phyloP scores from a whole-genome alignment of 2,797 vertebrate genomes.

The Sebastes reedi region DNA sequence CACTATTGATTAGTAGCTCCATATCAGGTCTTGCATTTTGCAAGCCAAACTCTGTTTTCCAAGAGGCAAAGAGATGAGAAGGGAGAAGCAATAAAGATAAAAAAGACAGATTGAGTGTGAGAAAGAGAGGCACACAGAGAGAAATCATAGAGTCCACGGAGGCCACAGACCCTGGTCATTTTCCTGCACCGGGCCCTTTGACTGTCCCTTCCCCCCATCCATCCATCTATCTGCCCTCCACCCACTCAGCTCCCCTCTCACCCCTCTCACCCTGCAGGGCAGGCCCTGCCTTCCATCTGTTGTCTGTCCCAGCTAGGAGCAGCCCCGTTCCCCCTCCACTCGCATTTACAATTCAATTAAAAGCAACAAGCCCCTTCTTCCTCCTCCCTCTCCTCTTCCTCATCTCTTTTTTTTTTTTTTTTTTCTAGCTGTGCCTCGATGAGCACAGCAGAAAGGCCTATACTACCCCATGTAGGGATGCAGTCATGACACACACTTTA shows the following conservation, averaged over 20 bases:
- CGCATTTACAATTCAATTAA: conserved; percentile 89
- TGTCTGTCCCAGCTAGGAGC: conserved; percentile 81
- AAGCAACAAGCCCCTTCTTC: conserved; percentile 79
- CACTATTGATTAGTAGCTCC: conserved; percentile 42
- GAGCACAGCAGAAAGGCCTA: conserved; percentile 72
- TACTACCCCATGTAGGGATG: conserved; percentile 67
- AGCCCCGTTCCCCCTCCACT: conserved; percentile 72
- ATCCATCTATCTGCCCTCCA: conserved; percentile 70
- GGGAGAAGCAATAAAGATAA: conserved; percentile 27
- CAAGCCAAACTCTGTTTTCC: conserved; percentile 24
- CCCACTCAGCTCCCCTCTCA: conserved; percentile 71
- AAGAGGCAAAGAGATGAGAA: conserved; percentile 10
- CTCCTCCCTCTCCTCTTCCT: conserved; percentile 60
- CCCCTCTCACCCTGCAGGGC: conserved; percentile 77
- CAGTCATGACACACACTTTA: conserved; percentile 76
- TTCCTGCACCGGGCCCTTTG: conserved; percentile 72
- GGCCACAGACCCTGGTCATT: conserved; percentile 75
- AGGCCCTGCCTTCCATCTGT: conserved; percentile 86
- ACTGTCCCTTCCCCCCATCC: conserved; percentile 64
- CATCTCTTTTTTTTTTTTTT: conserved; percentile 25
- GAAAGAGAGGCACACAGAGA: conserved; percentile 36
- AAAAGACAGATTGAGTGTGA: conserved; percentile 40
- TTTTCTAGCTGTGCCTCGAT: conserved; percentile 67
- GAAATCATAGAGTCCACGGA: conserved; percentile 52
- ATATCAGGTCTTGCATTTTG: conserved; percentile 36